Evolutionary conservation across 2,113 vertebrate genomes (phyloP), one percentile per base, ranked within the genome.

Genomic region (Malurus elegans): DNA sequence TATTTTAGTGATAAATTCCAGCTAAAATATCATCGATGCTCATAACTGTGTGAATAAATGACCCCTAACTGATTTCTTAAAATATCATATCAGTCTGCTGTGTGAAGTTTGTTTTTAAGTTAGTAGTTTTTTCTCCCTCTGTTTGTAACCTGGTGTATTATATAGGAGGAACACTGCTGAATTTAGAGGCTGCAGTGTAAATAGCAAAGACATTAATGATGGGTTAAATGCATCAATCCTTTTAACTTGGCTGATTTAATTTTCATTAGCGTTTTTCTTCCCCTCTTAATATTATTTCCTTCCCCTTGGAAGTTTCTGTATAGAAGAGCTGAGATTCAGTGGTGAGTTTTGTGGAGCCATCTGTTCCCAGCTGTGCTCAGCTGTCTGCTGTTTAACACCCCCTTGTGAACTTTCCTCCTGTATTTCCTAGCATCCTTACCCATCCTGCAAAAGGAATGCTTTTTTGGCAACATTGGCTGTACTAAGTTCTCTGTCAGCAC

Each of bases 1-100:
- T 97, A 95, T 97, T 97, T 97, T 96, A 62, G 94, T 91, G 88
- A 72, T 78, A 64, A 91, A 95, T 90, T 96, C 88, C 90, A 94
- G 90, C 93, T 93, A 96, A 97, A 98, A 97, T 97, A 98, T 93
- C 10, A 57, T 58, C 12, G 16, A 92, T 85, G 87, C 85, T 96
- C 92, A 80, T 93, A 96, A 95, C 88, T 93, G 73, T 85, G 57
- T 95, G 78, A 95, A 95, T 90, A 93, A 96, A 62, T 93, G 91
- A 95, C 90, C 95, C 90, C 92, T 88, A 94, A 91, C 79, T 96
- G 93, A 75, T 65, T 94, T 88, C 88, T 78, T 92, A 69, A 97
- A 95, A 96, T 88, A 92, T 6, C 21, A 0, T 53, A 74, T 62
- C 69, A 53, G 79, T 88, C 67, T 90, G 67, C 86, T 95, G 34